phyloP scores from a whole-genome alignment of 2,113 vertebrate species.

The Anguilla rostrata region DNA sequence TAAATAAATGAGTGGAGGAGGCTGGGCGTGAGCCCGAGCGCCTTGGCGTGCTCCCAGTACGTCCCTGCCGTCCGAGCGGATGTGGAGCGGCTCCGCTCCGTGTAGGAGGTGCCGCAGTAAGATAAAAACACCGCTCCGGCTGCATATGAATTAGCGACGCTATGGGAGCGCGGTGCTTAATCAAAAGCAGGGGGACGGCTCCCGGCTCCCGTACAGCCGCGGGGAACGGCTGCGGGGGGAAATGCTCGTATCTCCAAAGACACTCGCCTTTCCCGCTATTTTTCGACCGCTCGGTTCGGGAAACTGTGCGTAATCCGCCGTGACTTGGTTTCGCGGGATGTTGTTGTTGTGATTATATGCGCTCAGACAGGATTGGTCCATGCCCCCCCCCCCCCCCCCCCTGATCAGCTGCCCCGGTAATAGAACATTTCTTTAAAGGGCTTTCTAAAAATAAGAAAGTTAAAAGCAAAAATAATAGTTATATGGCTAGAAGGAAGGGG shows the following conservation, averaged over 20 bases:
- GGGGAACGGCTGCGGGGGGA: not conserved
- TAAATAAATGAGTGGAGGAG: not conserved
- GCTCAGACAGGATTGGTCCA: not conserved
- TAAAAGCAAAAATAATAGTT: not conserved
- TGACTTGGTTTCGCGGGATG: not conserved
- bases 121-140: not conserved
- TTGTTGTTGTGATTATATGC: not conserved
- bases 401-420: not conserved
- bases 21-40: not conserved
- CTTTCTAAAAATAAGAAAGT: not conserved
- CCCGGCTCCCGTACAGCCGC: not conserved
- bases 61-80: not conserved
- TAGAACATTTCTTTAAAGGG: not conserved
- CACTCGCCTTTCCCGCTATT: not conserved
- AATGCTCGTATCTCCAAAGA: not conserved
- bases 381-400: not conserved
- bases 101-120: not conserved
- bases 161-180: not conserved
- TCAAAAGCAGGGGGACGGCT: not conserved
- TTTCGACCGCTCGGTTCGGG: not conserved
- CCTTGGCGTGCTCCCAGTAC: not conserved
- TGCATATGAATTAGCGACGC: not conserved
- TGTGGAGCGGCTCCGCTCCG: not conserved
- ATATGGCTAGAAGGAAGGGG: not conserved
- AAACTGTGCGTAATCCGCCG: not conserved